Conservation (phyloP, 1,140 invertebrate species). For the Anastrepha obliqua region DNA sequence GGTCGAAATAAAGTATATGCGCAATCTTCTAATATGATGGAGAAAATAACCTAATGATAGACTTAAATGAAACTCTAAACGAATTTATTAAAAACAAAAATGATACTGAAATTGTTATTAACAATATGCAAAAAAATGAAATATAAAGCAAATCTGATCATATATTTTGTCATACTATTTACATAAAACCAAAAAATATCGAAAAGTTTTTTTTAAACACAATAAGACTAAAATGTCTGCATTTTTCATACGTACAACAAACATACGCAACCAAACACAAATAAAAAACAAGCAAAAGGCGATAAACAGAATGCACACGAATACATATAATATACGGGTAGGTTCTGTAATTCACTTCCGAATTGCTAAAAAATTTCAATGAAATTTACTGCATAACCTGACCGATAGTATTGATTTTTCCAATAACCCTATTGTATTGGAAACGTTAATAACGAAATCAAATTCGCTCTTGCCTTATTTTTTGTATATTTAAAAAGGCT, state of each 20-base stretch:
- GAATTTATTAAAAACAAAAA: conserved; percentile 48
- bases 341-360: no score
- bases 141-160: neutral
- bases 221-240: neutral
- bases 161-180: conserved; percentile 32
- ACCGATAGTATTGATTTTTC: no score
- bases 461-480: no score
- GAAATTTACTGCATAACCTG: no score
- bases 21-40: neutral
- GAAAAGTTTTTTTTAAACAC: neutral
- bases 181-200: conserved; percentile 8
- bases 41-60: conserved; percentile 33
- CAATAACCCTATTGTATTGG: no score
- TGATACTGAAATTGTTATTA: neutral
- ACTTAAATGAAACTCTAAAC: conserved; percentile 48
- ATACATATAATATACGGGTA: no score
- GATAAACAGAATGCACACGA: no score
- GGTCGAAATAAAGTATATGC: neutral
- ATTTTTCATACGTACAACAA: neutral
- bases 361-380: no score
- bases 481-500: no score
- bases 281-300: no score
- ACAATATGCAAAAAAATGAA: neutral
- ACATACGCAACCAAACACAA: no score
- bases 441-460: no score